Evolutionary conservation across 64 coral and sea anemone species (phyloP).

Genomic region (Montipora foliosa): DNA sequence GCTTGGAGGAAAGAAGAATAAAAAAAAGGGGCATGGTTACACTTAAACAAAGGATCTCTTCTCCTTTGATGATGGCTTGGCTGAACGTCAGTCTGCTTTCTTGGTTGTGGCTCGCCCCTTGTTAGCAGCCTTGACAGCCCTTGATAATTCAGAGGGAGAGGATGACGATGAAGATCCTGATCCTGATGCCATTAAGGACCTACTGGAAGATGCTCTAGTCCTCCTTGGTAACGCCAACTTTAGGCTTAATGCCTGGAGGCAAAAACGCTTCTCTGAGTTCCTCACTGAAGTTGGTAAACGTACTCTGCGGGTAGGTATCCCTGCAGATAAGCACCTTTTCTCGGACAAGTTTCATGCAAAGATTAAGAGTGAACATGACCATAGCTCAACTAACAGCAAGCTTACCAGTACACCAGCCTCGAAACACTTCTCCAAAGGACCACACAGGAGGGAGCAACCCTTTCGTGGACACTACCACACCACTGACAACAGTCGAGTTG

Average conservation of each 20-base stretch:
- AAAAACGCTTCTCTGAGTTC: conserved; percentile 11
- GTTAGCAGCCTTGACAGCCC: too few relatives aligned
- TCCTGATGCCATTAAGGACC: neutral
- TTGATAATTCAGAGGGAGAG: too few relatives aligned
- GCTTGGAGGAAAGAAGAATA: neutral
- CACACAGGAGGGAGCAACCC: neutral
- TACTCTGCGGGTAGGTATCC: neutral
- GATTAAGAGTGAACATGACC: neutral
- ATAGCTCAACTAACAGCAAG: neutral
- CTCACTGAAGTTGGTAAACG: conserved; percentile 13
- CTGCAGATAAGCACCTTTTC: neutral
- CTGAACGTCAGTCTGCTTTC: too few relatives aligned
- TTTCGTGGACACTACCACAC: neutral
- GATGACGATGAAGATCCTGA: neutral
- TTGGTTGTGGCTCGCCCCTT: too few relatives aligned
- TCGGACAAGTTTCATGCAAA: neutral
- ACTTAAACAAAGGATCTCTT: too few relatives aligned
- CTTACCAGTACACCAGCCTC: neutral
- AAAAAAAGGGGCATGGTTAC: neutral
- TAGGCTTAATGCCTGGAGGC: conserved; percentile 17
- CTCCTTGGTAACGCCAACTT: conserved; percentile 38
- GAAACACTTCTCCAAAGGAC: too few relatives aligned
- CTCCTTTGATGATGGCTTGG: neutral
- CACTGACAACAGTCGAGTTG: neutral
- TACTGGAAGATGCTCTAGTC: conserved; percentile 25